phyloP scores from a whole-genome alignment of 2,113 vertebrate genomes.

The Anser brachyrhynchus region DNA sequence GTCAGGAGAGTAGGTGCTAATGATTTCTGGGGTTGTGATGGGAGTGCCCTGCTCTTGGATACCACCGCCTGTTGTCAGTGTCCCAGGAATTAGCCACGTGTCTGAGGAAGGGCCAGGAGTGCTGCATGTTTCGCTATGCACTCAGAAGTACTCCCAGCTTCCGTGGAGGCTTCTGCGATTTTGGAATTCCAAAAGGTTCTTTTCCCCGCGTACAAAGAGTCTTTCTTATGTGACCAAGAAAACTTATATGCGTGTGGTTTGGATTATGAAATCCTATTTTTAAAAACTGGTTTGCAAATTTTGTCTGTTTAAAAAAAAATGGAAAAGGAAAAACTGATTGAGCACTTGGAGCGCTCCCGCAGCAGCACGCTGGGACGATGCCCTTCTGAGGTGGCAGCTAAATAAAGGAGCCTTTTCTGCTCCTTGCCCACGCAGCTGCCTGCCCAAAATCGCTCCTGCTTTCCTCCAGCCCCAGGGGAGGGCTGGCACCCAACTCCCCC shows the following conservation, averaged over 20 bases:
- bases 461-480: not conserved
- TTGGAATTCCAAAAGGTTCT: not conserved
- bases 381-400: not conserved
- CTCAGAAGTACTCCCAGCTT: not conserved
- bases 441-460: not conserved
- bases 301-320: not conserved
- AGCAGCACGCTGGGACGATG: not conserved
- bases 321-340: no score
- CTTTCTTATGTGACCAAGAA: not conserved
- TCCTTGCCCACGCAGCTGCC: not conserved
- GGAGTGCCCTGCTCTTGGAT: not conserved
- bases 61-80: not conserved
- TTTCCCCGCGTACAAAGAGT: not conserved
- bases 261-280: not conserved
- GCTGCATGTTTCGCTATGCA: not conserved
- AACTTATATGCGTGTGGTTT: accelerated
- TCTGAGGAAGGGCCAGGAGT: not conserved
- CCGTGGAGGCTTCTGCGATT: not conserved
- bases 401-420: not conserved
- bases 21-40: not conserved
- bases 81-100: not conserved
- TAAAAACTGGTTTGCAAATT: not conserved
- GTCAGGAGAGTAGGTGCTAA: not conserved
- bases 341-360: not conserved
- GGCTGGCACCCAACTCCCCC: not conserved